Base-by-base conservation (phyloP, 2,888 invertebrate species). In the Heliothis peltigera region DNA sequence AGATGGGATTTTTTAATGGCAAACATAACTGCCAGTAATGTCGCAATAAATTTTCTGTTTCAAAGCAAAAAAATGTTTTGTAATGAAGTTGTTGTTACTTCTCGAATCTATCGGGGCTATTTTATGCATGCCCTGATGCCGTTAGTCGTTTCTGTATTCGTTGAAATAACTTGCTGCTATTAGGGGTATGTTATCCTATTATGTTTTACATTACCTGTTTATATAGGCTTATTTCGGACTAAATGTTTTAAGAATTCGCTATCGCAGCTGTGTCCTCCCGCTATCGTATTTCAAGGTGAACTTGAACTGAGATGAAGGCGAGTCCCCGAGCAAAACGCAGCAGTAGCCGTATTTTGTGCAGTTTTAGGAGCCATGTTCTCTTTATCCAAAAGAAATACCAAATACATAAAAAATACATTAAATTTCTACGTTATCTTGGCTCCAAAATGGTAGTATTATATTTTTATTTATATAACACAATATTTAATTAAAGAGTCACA, bases 1-100 rank as follows among this genome's bases (percentile, higher is more conserved):
- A 89, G 87, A 88, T 80, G 85, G 80, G 81, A 81, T 81, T 86
- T 87, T 89, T 88, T 89, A 90, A 90, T 87, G 84, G 85, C 78
- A 61, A 72, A 77, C 84, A 86, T 87, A 87, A 86, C 86, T 83
- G 83, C 80, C 82, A 78, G 82, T 83, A 82, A 86, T 83, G 84
- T 78, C 67, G 79, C 69, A 67, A 87, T 88, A 86, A 84, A 85
- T 85, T 74, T 70, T 75, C 69, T 77, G 76, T 81, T 81, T 80
- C 69, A n/a, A n/a, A n/a, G 63, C 53, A 74, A 75, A 77, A 83
- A 75, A 80, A 76, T 75, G 67, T 70, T 79, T 79, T 69, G 72
- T 83, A 81, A 86, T 82, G 80, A 83, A 84, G 80, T 84, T 79
- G 80, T 77, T 80, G 73, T 72, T 77, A 66, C 73, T 68, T 77